Percentiles rank a stretch among this genome's conserved stretches.
phyloP scores from a whole-genome alignment of 1,140 invertebrate genomes.

The Drosophila setifemur region DNA sequence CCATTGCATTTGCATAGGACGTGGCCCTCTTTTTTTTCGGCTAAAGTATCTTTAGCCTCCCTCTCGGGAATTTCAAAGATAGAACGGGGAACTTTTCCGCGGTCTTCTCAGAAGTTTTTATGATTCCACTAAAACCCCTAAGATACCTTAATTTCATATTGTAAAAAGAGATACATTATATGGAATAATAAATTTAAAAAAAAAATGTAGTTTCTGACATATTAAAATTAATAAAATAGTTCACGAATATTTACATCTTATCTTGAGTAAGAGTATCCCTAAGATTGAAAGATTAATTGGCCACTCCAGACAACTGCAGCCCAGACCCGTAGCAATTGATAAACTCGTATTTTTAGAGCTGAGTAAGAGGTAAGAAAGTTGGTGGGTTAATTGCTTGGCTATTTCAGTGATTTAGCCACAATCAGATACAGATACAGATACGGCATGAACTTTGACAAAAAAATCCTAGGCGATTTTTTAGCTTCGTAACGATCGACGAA shows the following conservation, averaged over 20 bases:
- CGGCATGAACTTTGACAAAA: slow-evolving; percentile 17
- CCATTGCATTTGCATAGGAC: slow-evolving; percentile 36
- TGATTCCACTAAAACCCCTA: neutral
- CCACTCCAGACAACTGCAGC: too few species aligned
- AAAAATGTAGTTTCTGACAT: too few species aligned
- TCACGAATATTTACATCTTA: neutral
- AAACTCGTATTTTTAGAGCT: slow-evolving; percentile 30
- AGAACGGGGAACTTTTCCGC: neutral
- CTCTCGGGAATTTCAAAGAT: neutral
- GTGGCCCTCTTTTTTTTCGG: neutral
- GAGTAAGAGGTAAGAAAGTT: slow-evolving; percentile 36
- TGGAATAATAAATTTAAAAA: too few species aligned
- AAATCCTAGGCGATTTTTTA: slow-evolving; percentile 2
- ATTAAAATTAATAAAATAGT: neutral
- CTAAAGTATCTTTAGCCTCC: too few species aligned
- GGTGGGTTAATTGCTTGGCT: neutral
- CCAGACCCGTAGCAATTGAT: slow-evolving; percentile 1
- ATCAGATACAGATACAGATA: neutral
- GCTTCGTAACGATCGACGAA: slow-evolving; percentile 9
- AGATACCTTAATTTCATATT: too few species aligned
- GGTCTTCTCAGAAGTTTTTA: neutral
- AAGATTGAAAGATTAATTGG: too few species aligned
- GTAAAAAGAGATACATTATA: too few species aligned
- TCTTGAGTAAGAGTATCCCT: neutral
- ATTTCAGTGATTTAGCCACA: slow-evolving; percentile 7